phyloP scores from a whole-genome alignment of 1,140 invertebrate genomes.

The Drosophila bocqueti region DNA sequence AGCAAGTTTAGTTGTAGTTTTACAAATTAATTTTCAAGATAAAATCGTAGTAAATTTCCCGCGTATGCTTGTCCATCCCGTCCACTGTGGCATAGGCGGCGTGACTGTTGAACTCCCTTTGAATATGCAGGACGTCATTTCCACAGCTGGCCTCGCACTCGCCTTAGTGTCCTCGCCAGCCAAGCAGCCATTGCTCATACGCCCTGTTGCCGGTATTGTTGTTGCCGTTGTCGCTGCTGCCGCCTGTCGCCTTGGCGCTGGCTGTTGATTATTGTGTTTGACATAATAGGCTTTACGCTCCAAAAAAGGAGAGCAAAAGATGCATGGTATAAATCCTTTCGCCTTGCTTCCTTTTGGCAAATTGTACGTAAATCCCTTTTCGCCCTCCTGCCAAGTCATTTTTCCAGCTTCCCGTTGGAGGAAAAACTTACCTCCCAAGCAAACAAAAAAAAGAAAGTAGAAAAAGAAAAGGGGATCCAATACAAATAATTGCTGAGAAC shows the following conservation, averaged over 20 bases:
- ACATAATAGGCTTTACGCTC: constrained; percentile 84
- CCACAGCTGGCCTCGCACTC: constrained; percentile 38
- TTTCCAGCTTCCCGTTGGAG: constrained; percentile 15
- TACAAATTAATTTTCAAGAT: not conserved
- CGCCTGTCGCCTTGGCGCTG: constrained; percentile 35
- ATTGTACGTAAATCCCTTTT: constrained; percentile 79
- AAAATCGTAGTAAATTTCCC: not conserved
- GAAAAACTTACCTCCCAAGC: constrained; percentile 2
- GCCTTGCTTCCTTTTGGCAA: constrained; percentile 76
- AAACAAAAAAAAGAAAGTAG: not conserved
- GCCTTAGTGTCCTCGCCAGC: constrained; percentile 12
- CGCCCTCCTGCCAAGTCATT: constrained; percentile 63
- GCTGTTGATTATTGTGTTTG: constrained; percentile 84
- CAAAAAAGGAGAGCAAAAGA: constrained; percentile 65
- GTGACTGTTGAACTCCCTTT: constrained; percentile 50
- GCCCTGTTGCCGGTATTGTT: constrained; percentile 64
- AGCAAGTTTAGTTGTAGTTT: too few relatives aligned
- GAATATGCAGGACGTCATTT: constrained; percentile 74
- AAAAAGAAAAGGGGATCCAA: constrained; percentile 38
- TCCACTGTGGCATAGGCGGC: constrained; percentile 9
- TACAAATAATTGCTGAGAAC: constrained; percentile 77
- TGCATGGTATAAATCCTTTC: constrained; percentile 62
- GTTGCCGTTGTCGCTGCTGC: constrained; percentile 30
- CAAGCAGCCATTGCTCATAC: constrained; percentile 63
- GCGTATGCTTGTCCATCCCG: not conserved